phyloP scores from a whole-genome alignment of 2,888 invertebrate species.

The Beris chalybata region DNA sequence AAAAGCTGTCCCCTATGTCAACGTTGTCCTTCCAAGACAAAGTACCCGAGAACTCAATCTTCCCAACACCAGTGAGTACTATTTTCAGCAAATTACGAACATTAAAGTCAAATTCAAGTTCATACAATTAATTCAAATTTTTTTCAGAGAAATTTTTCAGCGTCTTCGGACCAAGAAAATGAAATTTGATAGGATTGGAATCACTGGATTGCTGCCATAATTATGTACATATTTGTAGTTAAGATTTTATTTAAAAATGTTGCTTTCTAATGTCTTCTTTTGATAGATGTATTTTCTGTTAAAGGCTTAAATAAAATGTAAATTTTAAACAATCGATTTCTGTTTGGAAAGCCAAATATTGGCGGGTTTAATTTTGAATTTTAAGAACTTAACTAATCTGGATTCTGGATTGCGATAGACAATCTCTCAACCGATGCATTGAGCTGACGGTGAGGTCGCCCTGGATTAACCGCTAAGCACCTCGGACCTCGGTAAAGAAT shows the following conservation, averaged over 20 bases:
- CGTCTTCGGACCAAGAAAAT: conserved; percentile 40
- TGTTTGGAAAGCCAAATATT: too few relatives aligned
- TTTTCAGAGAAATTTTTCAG: conserved; percentile 40
- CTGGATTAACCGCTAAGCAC: too few relatives aligned
- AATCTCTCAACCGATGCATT: too few relatives aligned
- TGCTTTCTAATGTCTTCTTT: conserved; percentile 1
- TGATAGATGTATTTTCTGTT: neutral
- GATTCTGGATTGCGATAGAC: too few relatives aligned
- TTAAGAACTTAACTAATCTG: too few relatives aligned
- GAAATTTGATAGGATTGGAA: conserved; percentile 30
- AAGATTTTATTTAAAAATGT: neutral
- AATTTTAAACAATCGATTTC: neutral
- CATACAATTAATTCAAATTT: neutral
- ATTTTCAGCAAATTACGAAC: neutral
- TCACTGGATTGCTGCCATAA: neutral
- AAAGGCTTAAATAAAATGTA: conserved; percentile 5
- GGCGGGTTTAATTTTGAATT: too few relatives aligned
- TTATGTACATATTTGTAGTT: neutral
- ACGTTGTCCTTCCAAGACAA: conserved; percentile 36
- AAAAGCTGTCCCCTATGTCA: conserved; percentile 40
- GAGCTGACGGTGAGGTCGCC: too few relatives aligned
- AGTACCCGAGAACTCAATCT: conserved; percentile 24
- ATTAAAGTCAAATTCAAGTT: neutral
- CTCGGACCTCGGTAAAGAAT: too few relatives aligned
- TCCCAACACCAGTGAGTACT: conserved; percentile 38